Evolutionary conservation across 2,113 vertebrate species (phyloP), one percentile per base, ranked within the genome.

Genomic region (Atlantisia rogersi): DNA sequence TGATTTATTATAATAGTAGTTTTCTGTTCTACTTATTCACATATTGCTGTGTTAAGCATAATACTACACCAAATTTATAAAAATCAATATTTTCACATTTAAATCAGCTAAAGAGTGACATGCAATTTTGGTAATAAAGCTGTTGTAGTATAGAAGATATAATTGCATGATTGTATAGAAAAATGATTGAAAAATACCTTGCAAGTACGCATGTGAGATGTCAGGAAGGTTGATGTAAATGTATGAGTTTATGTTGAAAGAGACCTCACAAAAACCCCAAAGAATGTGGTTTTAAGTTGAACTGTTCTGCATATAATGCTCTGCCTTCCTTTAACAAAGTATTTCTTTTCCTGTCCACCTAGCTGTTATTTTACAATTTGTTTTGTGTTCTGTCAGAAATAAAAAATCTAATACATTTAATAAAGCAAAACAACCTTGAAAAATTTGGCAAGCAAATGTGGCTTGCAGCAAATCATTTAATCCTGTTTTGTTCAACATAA

Each of bases 1-100:
- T 88, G 53, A 80, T 85, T 56, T 82, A 71, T 40, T 75, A 21
- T 56, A 65, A 87, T 71, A 31, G 67, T 50, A 74, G n/a, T 62
- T 94, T 91, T 82, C 60, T 63, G 26, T 56, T 67, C 60, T 71
- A 15, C 5, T 1, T 59, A 91, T 48, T 62, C 68, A 86, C 56
- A 65, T 69, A 35, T 58, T 80, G 35, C 20, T 70, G 11, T 59
- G 31, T 69, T 82, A 88, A 94, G 11, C 29, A 5, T 59, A 90
- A 63, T 58, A 40, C 18, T 76, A 28, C 39, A 68, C n/a, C n/a
- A 6, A 84, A 28, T 90, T 59, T 85, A 37, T 73, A 40, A 90
- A 89, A 94, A 93, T 62, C 11, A 82, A 94, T 87, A 90, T 67
- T 69, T 89, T 42, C 95, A 7, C 28, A 63, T 50, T 71, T 82